Base-by-base conservation (phyloP, 2,797 vertebrate species). In the Nannoperca australis region DNA sequence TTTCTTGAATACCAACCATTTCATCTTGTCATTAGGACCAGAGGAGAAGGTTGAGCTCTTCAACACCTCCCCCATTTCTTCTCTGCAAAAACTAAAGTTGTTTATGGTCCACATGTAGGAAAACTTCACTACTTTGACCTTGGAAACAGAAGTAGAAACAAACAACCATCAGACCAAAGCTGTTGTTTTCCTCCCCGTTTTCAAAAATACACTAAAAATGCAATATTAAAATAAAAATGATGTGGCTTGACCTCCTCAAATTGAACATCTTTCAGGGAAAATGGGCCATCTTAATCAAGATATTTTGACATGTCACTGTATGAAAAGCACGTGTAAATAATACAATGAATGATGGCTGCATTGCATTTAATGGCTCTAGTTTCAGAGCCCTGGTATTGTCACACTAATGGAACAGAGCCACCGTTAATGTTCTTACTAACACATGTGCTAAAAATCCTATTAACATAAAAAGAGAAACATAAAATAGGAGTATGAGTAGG, bases 71-170 rank as follows among this genome's bases (percentile, higher is more conserved):
- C 98, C 98, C 97, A 99, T 99, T 96, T 99, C 98, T 94, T 99
- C 98, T 91, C 98, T 94, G 92, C 98, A 99, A 94, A 99, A 99
- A 93, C 98, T 99, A 94, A 99, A 99, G 95, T 99, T 99, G 95
- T 97, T 99, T 95, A 99, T 99, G 95, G 97, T 99, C 98, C 98
- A 99, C 98, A 99, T 99, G 92, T 99, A 99, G 81, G 98, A 99
- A 96, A 99, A 99, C 92, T 99, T 99, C 90, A 99, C 97, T 84
- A 99, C 97, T 95, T 99, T 99, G 89, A 99, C 97, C 98, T 99
- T 90, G 85, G 85, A 83, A 88, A 88, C 60, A 82, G 9, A 67
- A 77, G 7, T 70, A 59, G 24, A 87, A 73, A 66, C n/a, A 77
- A 1, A 34, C 11, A 70, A 54, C 13, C 2, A 50, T 83, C 24